Evolutionary conservation across 2,888 invertebrate genomes (phyloP), one percentile per base, ranked within the genome.

Genomic region (Pachydiplax longipennis): DNA sequence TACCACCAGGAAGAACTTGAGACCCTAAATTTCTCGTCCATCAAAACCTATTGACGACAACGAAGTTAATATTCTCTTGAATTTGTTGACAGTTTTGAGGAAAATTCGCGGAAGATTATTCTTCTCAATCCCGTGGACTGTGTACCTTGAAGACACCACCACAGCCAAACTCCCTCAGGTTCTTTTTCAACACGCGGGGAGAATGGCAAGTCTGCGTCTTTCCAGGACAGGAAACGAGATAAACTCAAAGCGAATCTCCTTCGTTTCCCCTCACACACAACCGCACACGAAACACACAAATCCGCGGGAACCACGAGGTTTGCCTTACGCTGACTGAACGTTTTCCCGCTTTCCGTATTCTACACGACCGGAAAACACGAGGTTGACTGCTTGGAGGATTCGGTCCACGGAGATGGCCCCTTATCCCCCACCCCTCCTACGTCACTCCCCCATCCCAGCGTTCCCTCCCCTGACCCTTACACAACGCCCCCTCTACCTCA

Each of bases 311-410:
- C 40, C 40, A 37, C 22, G 81, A 40, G 22, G 22, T 13, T 22
- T 81, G 81, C 40, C 37, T 61, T 22, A 37, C 37, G 81, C 4
- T 22, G 25, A 48, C 48, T 44, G 37, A 83, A 35, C 82, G 25
- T 83, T 87, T 65, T 35, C 61, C 87, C 61, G n/a, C 65, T 40
- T 58, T 61, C 31, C 37, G 58, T 58, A 61, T 65, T 61, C 87
- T 61, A 35, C 87, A 65, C 87, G 13, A 10, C 65, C 37, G 87
- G 87, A 61, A 87, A 87, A 87, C 65, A 40, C 87, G 87, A 61
- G 65, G 61, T 87, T 31, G 87, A 61, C 61, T 65, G 61, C 37
- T 65, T n/a, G n/a, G 37, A 61, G 58, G 58, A 65, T 87, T 37
- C 35, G 18, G 53, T 83, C 83, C 83, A 87, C 87, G 15, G 61